Evolutionary conservation across 2,888 invertebrate genomes (phyloP), one percentile per base, ranked within the genome.

Genomic region (Oithona nana): DNA sequence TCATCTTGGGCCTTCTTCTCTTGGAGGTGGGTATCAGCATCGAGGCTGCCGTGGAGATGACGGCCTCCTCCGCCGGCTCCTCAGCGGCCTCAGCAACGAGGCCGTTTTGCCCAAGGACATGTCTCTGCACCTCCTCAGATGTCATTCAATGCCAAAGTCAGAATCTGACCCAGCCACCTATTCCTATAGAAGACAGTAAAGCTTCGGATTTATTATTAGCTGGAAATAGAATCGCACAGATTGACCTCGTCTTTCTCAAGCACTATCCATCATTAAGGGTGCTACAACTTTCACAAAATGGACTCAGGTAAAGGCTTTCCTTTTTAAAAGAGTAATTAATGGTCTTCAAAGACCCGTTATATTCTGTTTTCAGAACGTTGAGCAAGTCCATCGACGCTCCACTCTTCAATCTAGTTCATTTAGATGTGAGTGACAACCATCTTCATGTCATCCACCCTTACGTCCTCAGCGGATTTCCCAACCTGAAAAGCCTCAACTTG

Each of bases 371-470:
- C 39, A 39, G 39, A 16, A 11, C 39, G 6, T 6, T 39, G 6
- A 11, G 8, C 39, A 39, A 39, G 39, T 39, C 39, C 8, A 39
- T 39, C 16, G 39, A 39, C 16, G 39, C 39, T 11, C 63, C 64
- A 8, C 57, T 66, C 31, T 66, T 65, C 11, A 66, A 64, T 52
- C 61, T 68, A 28, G 56, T 64, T n/a, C 58, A 63, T 30, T 49
- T 68, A 20, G 67, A 68, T 61, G 63, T 68, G 16, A 65, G 66
- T 49, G 54, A 61, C 28, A 68, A 68, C 63, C 66, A 65, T 52
- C 64, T 68, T 2, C 65, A 66, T 57, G 64, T 64, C 11, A 51
- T 68, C 20, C 66, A 65, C 54, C 52, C 65, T 1, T 65, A 64
- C 54, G 64, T 65, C 28, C 67, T 68, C 63, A 63, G 65, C 11